Evolutionary conservation across 2,888 invertebrate genomes (phyloP), one percentile per base, ranked within the genome.

Genomic region (Xylocampa areola): DNA sequence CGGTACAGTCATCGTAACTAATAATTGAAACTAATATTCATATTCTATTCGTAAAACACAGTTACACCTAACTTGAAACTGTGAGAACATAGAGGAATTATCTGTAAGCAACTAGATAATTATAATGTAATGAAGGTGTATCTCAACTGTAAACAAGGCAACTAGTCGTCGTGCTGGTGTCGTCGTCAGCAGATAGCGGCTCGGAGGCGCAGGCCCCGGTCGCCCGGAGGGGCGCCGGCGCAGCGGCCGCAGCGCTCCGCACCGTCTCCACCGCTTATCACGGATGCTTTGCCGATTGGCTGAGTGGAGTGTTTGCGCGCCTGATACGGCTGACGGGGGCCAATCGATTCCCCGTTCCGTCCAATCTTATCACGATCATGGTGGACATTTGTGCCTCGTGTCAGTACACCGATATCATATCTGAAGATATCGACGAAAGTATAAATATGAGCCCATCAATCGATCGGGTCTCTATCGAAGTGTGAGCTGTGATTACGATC

Each of bases 391-490:
- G 85, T 85, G 87, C 89, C 87, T 90, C 88, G 90, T 86, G 91
- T 87, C 89, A 81, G 81, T 85, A 83, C 79, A 83, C 90, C 81
- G 94, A 93, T 94, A 94, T 87, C 87, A 81, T 94, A 93, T 93
- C 92, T 84, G 80, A 82, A 91, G 93, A 93, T 92, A 92, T 90
- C 86, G 89, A 90, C 84, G 90, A 94, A 92, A 87, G 92, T 94
- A 94, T 94, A 94, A 92, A 94, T 94, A 94, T 91, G 91, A 79
- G 93, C 86, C 91, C 92, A 92, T 94, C 92, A 88, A 94, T 94
- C 93, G 94, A 92, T 92, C 90, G 88, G 84, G 86, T 86, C 93
- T 92, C 92, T 93, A 90, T 94, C 92, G 86, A 84, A 90, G 86
- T 91, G 87, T 83, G 82, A 82, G 84, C 85, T 79, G 90, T 91